Conservation (phyloP, 2,797 vertebrate species). For the Syngnathus rostellatus region DNA sequence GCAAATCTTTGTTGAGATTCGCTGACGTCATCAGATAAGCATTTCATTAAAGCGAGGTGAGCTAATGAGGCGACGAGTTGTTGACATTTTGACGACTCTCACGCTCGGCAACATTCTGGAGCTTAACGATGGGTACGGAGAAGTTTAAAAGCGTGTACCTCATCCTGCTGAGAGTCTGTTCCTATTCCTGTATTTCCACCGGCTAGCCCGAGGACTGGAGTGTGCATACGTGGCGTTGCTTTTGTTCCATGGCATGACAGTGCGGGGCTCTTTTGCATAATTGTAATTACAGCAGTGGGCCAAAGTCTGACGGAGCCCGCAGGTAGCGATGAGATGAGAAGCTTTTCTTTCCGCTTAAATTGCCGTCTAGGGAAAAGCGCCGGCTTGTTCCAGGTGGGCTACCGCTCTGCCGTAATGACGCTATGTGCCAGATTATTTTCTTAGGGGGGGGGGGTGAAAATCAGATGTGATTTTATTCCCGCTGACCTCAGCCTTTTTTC, state of each 20-base stretch:
- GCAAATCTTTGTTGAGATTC: background rate
- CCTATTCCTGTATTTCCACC: background rate
- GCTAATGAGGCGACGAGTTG: background rate
- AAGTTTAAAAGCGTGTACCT: no score
- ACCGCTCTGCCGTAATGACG: slow-evolving; percentile 51
- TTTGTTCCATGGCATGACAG: slow-evolving; percentile 44
- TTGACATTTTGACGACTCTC: background rate
- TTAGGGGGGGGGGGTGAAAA: slow-evolving; percentile 19
- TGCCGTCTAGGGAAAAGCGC: slow-evolving; percentile 33
- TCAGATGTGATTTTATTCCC: slow-evolving; percentile 19
- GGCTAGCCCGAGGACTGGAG: slow-evolving; percentile 19
- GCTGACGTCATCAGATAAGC: background rate
- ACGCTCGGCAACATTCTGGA: background rate
- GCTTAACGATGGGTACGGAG: background rate
- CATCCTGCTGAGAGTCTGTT: background rate
- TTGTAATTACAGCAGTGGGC: slow-evolving; percentile 65
- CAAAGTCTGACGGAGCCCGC: slow-evolving; percentile 45
- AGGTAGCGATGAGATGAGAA: slow-evolving; percentile 53
- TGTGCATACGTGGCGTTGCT: slow-evolving; percentile 35
- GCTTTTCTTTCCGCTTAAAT: slow-evolving; percentile 40
- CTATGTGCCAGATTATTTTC: slow-evolving; percentile 23
- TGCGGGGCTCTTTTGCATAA: slow-evolving; percentile 59
- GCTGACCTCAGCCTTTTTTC: slow-evolving; percentile 45
- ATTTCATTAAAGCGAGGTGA: background rate
- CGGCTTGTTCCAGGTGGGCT: slow-evolving; percentile 26